Conservation (phyloP, 2,797 vertebrate genomes). For the Microtus agrestis region DNA sequence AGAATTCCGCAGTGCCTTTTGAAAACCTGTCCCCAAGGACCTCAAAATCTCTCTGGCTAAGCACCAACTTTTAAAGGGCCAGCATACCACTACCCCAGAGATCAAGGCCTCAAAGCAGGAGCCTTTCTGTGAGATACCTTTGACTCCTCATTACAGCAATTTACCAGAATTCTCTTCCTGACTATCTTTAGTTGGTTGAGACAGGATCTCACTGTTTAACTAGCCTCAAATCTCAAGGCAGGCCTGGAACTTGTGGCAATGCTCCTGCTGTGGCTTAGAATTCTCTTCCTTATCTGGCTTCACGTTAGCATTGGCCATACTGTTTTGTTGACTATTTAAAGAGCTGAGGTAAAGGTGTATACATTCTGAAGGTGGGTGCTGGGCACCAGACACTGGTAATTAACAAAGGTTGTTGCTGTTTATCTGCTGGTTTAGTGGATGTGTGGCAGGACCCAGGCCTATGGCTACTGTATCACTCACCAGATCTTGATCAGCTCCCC, state of each 20-base stretch:
- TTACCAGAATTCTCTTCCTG: slow-evolving; percentile 11
- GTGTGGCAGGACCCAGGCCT: background rate
- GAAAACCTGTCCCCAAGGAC: too few species aligned
- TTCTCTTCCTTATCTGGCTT: background rate
- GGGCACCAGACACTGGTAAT: background rate
- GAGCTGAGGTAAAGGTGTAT: background rate
- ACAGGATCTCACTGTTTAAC: too few species aligned
- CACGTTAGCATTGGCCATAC: background rate
- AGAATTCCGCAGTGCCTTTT: background rate
- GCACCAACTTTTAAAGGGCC: background rate
- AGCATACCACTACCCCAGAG: background rate
- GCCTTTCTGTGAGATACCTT: background rate
- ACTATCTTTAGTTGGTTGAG: background rate
- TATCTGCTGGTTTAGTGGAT: background rate
- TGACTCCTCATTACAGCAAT: background rate
- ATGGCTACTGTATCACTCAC: background rate
- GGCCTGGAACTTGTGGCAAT: background rate
- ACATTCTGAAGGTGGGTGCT: background rate
- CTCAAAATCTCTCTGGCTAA: background rate
- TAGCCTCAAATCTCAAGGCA: background rate
- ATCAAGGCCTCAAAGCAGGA: background rate
- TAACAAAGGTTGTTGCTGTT: background rate
- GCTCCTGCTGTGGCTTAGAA: background rate
- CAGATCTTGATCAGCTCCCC: background rate
- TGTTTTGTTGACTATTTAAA: background rate